Evolutionary conservation across 2,113 vertebrate species (phyloP), one percentile per base, ranked within the genome.

Genomic region (Limanda limanda): DNA sequence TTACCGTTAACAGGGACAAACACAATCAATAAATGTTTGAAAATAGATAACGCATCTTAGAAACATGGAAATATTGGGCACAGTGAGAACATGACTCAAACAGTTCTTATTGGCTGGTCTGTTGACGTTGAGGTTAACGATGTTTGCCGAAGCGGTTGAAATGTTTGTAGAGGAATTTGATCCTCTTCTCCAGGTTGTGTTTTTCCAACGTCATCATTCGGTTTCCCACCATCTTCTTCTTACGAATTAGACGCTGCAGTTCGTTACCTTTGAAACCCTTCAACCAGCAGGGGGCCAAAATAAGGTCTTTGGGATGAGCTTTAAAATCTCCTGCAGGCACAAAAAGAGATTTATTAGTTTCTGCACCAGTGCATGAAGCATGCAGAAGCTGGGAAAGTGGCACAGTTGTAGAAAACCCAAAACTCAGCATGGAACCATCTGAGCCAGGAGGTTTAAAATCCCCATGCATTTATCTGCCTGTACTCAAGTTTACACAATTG

Each of bases 251-350:
- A 11, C 96, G 94, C 91, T 97, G 95, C 83, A 98, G 86, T 83
- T 99, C 97, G 1, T 97, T 97, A 10, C 98, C 97, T 48, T 74
- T 91, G 94, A 97, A 99, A 57, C 92, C 97, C 45, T 91, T 94
- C 81, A 99, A 76, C 97, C 98, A 99, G n/a, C 4, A 61, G 1
- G 98, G 98, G 1, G 93, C 97, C 2, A 12, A 3, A 13, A 99
- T 96, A 58, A 98, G 84, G 59, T 94, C 91, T 92, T 95, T 96
- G 0, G 98, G 97, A 58, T 99, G 97, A 5, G 92, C 92, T 84
- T 95, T 93, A 81, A 99, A 99, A 64, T 94, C 94, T 0, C 97
- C 98, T 99, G 89, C 1, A 70, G n/a, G 79, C 13, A 82, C 9
- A 73, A 62, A 76, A 6, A 12, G 0, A 51, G 14, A 52, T 61